Evolutionary conservation across 1,140 invertebrate species (phyloP).

Genomic region (Leguminivora glycinivorella): DNA sequence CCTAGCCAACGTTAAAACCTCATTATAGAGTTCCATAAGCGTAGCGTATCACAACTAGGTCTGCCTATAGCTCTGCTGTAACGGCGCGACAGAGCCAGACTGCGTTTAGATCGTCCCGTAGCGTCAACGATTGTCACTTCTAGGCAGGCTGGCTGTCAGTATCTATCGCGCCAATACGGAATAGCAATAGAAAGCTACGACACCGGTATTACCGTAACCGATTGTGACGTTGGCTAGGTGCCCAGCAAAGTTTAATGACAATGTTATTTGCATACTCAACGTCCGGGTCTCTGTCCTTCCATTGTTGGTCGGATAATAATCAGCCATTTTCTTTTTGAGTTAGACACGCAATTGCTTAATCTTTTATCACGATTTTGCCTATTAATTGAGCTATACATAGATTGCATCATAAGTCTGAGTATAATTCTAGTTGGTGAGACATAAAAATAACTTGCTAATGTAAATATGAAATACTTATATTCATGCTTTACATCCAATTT

Average conservation of each 20-base stretch:
- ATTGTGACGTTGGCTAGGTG: too few species aligned
- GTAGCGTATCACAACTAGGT: too few species aligned
- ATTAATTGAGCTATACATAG: neutral
- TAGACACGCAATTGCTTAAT: neutral
- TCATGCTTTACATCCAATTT: neutral
- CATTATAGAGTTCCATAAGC: too few species aligned
- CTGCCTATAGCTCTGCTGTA: too few species aligned
- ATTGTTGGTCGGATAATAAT: conserved; percentile 22
- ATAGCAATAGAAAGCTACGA: too few species aligned
- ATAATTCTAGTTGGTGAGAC: neutral
- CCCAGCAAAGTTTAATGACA: neutral
- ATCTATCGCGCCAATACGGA: too few species aligned
- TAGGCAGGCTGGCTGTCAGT: too few species aligned
- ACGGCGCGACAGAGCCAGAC: too few species aligned
- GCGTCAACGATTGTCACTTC: too few species aligned
- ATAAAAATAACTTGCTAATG: neutral
- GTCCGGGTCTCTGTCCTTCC: conserved; percentile 27
- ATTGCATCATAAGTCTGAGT: neutral
- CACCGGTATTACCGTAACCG: too few species aligned
- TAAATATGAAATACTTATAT: neutral
- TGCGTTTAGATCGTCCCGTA: too few species aligned
- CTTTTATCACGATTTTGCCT: conserved; percentile 8
- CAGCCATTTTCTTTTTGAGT: conserved; percentile 14
- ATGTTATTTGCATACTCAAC: conserved; percentile 27
- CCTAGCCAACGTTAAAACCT: too few species aligned